Evolutionary conservation across 2,888 invertebrate genomes (phyloP), one percentile per base, ranked within the genome.

Genomic region (Omphaloscelis lunosa): DNA sequence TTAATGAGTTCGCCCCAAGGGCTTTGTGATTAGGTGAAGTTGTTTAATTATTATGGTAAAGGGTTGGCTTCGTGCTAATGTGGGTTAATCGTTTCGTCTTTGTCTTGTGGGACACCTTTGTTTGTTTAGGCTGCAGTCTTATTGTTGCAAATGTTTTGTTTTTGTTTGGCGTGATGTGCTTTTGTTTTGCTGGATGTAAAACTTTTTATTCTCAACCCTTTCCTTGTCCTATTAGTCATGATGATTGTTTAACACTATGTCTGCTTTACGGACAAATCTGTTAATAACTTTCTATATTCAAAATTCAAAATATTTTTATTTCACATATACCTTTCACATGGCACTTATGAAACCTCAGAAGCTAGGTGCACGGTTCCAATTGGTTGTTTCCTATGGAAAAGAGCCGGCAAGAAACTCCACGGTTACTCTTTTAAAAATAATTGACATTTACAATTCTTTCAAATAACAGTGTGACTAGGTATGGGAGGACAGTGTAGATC

Each of bases 1-100:
- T 96, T 96, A 96, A 96, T 95, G 93, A 93, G 93, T 93, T 90
- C 87, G 90, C 95, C 94, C 93, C 91, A 86, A 88, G 91, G 93
- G 92, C 87, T 88, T 92, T 94, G 93, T 95, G 91, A 94, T 96
- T 95, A 95, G 91, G 91, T 90, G 90, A 89, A 90, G 92, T 91
- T 92, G 93, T 94, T 93, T 94, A 93, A 95, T 94, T 93, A 92
- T 93, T 91, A 85, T 82, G 88, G 69, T 72, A 92, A 91, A 93
- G 93, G 92, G 93, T 93, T 89, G 86, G 85, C 93, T 91, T 91
- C 83, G 89, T 90, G 93, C 90, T 92, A 93, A 93, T 90, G 82
- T 80, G 88, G 87, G 86, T 84, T 90, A 88, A 90, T 90, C 86
- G 89, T 78, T 89, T 87, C 85, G 73, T 86, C 79, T 85, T 86